Evolutionary conservation across 2,888 invertebrate species (phyloP).

Genomic region (Argyresthia goedartella): DNA sequence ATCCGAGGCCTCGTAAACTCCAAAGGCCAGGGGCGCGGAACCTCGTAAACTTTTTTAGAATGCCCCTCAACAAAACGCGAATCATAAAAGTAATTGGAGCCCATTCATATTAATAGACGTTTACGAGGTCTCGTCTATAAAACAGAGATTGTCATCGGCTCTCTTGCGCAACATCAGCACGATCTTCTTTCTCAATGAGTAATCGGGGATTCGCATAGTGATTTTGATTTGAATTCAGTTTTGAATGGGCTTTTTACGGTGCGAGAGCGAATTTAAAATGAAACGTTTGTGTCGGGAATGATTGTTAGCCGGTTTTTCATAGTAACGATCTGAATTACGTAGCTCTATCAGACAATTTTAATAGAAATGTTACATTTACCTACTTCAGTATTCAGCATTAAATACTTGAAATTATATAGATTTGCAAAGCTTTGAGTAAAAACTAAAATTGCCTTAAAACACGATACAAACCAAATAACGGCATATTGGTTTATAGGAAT

Average conservation of each 20-base stretch:
- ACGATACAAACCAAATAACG: too few species aligned
- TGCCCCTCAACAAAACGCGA: conserved; percentile 63
- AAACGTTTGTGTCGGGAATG: too few species aligned
- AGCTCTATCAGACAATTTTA: too few species aligned
- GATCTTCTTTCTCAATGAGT: conserved; percentile 27
- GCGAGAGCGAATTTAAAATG: too few species aligned
- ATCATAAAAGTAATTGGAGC: conserved; percentile 70
- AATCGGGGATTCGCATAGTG: conserved; percentile 32
- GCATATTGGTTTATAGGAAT: background rate
- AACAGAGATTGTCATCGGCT: conserved; percentile 65
- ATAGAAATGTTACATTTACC: too few species aligned
- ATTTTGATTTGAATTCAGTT: conserved; percentile 48
- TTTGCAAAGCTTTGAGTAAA: too few species aligned
- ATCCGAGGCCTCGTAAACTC: conserved; percentile 28
- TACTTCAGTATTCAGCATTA: too few species aligned
- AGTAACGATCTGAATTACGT: too few species aligned
- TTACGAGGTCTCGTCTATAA: conserved; percentile 65
- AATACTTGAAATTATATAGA: too few species aligned
- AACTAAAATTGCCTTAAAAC: too few species aligned
- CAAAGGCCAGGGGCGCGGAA: conserved; percentile 47
- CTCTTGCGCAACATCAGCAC: conserved; percentile 40
- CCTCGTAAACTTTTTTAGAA: conserved; percentile 66
- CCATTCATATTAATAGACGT: conserved; percentile 72
- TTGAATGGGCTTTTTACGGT: background rate
- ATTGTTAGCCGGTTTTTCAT: too few species aligned